Conservation (phyloP, 2,888 invertebrate genomes). For the Baronia brevicornis region DNA sequence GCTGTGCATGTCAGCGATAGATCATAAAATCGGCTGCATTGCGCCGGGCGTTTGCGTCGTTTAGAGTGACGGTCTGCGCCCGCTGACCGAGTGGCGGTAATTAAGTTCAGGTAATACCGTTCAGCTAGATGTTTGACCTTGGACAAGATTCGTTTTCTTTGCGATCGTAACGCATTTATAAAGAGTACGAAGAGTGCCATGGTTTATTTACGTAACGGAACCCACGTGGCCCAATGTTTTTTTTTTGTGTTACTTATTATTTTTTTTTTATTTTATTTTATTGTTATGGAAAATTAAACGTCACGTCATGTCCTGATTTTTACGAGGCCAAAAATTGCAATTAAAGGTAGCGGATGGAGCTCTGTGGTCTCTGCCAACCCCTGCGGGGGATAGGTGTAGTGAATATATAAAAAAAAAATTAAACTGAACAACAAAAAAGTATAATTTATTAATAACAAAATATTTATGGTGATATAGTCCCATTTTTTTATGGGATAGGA, state of each 20-base stretch:
- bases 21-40: constrained; percentile 18
- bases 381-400: too few relatives aligned
- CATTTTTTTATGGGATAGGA: too few relatives aligned
- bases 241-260: too few relatives aligned
- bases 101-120: constrained; percentile 43
- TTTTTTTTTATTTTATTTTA: too few relatives aligned
- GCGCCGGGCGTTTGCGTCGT: constrained; percentile 20
- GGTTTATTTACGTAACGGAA: neutral
- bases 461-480: too few relatives aligned
- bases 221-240: neutral
- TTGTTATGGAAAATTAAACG: too few relatives aligned
- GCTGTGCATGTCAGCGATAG: constrained; percentile 21
- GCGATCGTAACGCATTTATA: constrained; percentile 3
- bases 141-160: constrained; percentile 40
- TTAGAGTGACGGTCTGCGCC: constrained; percentile 14
- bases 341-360: too few relatives aligned
- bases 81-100: constrained; percentile 38
- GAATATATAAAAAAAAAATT: too few relatives aligned
- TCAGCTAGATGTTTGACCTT: constrained; percentile 34
- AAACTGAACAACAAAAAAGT: too few relatives aligned
- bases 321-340: too few relatives aligned
- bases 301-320: constrained; percentile 5
- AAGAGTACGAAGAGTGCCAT: neutral
- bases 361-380: too few relatives aligned
- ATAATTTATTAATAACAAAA: too few relatives aligned